Percentiles rank a stretch among this genome's conserved stretches.
These are phyloP conservation scores for Cetoscarus ocellatus DNA, from an alignment of 2,797 vertebrate genomes.

Conservation along the genomic window DNA sequence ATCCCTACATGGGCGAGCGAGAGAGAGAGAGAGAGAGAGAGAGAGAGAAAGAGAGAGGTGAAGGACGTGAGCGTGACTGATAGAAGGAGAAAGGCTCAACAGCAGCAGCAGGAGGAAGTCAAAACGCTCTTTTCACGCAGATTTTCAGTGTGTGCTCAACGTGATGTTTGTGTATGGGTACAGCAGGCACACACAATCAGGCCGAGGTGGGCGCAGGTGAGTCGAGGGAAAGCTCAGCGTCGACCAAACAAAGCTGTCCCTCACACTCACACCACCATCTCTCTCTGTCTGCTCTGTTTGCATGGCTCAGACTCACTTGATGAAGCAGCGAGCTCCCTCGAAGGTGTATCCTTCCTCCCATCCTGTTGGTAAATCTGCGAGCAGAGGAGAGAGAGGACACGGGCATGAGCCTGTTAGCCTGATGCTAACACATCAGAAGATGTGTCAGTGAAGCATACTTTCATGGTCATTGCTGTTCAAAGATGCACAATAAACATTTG, in stretches of 20 bases:
- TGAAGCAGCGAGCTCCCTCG: slow-evolving; percentile 97
- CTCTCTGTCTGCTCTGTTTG: slow-evolving; percentile 5
- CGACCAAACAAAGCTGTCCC: slow-evolving; percentile 60
- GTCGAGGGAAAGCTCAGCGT: slow-evolving; percentile 37
- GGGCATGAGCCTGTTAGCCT: neutral
- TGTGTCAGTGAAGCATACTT: no score
- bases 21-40: neutral
- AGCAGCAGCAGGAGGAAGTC: slow-evolving; percentile 3
- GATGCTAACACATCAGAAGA: no score
- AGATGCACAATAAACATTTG: no score
- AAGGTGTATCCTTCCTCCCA: slow-evolving; percentile 99
- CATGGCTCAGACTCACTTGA: slow-evolving; percentile 90
- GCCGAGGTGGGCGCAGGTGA: slow-evolving; percentile 48
- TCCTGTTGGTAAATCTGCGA: slow-evolving; percentile 93
- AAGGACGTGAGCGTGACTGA: slow-evolving; percentile 12
- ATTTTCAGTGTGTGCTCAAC: slow-evolving; percentile 1
- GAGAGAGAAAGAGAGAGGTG: slow-evolving; percentile 6
- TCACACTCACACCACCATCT: neutral
- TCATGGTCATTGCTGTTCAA: no score
- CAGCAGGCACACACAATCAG: slow-evolving; percentile 20
- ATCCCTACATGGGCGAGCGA: neutral
- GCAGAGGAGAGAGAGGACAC: slow-evolving; percentile 41
- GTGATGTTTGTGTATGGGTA: slow-evolving; percentile 31
- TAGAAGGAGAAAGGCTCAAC: slow-evolving; percentile 5
- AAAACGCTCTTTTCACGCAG: neutral